Base-by-base conservation (phyloP, 2,113 vertebrate genomes). In the Xiphophorus couchianus region DNA sequence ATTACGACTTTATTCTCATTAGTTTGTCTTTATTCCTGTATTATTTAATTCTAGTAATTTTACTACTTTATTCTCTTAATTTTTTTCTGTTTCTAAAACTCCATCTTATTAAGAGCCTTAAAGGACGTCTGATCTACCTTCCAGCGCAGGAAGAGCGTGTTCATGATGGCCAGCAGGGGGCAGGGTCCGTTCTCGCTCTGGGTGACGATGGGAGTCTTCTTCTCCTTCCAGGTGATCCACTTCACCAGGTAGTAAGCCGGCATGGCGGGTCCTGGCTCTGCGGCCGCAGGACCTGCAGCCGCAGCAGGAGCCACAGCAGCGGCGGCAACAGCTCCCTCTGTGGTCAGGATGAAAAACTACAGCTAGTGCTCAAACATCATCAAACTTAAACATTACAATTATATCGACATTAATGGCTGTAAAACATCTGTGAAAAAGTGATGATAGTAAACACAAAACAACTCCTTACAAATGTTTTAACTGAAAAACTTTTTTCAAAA, bases 171-270 rank as follows among this genome's bases (percentile, higher is more conserved):
- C 75, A 98, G 94, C 10, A 99, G 95, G 0, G 97, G 97, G 85
- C 97, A 98, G 48, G 97, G 97, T 35, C 97, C 97, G 0, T 99
- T 98, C 76, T 96, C 86, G 0, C 95, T 97, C 95, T 98, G 97
- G 0, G 90, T 98, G 88, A 99, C 89, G 74, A 98, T 78, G 0
- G 97, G 96, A 0, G 97, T 98, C 77, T 93, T 91, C 62, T 97
- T 94, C 10, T 96, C 97, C 39, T 97, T 99, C 97, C 97, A 98
- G 2, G 76, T 94, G 88, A 99, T 97, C 97, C 97, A 98, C 86
- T 98, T 98, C 14, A 99, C 96, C 35, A 96, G 95, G 83, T 99
- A 97, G 74, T 94, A 96, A 68, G 85, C 96, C 62, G 3, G 88
- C 61, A 75, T 90, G 79, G 1, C 78, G 11, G 73, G 83, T 4